Evolutionary conservation across 2,113 vertebrate genomes (phyloP), one percentile per base, ranked within the genome.

Genomic region (Eubucco bourcierii): DNA sequence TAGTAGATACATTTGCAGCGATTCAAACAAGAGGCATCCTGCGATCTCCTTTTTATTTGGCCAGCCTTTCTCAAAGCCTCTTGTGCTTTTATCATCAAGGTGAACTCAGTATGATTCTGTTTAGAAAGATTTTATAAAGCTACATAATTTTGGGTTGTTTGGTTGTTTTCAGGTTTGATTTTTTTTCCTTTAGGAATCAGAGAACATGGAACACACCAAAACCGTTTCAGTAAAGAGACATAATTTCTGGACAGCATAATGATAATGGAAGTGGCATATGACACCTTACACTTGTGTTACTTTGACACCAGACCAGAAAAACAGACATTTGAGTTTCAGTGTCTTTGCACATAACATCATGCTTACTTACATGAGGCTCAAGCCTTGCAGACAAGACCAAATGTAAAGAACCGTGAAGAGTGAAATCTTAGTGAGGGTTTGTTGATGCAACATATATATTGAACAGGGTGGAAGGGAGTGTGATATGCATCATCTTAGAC

Each of bases 131-230:
- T 70, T 77, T 12, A 74, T 28, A 59, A 46, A 78, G 50, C 6
- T 28, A 0, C 44, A 24, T 21, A 34, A 14, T 58, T 82, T 67
- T 2, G 12, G 12, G 0, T 0, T 34, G 18, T 52, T 52, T 23
- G 47, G 20, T 23, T 50, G 47, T 44, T 44, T 44, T 14, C 14
- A 16, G 46, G 47, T 50, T 50, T 52, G 21, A 6, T 52, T 34
- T 1, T 52, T 34, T 1, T 23, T 50, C 25, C 25, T 67, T 64
- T 33, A 28, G n/a, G 34, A 72, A 10, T 46, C 27, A n/a, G 34
- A 84, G 44, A 65, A 64, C 10, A 24, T 4, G 25, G 23, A 47
- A 74, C 10, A 10, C 52, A 13, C 37, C 20, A 60, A 41, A 72
- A 59, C 17, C 64, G 9, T 41, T 78, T 81, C 71, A 31, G n/a